phyloP scores from a whole-genome alignment of 1,140 invertebrate genomes.

The Orius insidiosus region DNA sequence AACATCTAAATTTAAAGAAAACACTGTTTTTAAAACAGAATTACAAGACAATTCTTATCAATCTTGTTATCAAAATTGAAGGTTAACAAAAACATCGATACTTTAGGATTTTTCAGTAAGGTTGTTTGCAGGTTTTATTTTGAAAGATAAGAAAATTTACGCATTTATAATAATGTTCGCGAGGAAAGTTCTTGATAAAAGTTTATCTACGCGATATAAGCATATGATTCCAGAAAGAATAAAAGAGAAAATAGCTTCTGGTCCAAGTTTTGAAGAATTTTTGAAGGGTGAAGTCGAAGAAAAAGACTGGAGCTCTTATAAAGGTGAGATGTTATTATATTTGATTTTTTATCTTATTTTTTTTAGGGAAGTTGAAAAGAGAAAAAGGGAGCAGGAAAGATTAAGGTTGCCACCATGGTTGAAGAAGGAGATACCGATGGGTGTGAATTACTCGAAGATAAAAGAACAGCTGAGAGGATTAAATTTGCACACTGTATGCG shows the following conservation, averaged over 20 bases:
- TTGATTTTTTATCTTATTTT: no score
- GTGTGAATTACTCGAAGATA: constrained; percentile 64
- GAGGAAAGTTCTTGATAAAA: background rate
- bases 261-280: constrained; percentile 46
- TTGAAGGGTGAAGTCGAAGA: constrained; percentile 12
- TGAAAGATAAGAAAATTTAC: no score
- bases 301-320: constrained; percentile 40
- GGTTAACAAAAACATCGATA: no score
- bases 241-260: constrained; percentile 36
- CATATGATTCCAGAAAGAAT: constrained; percentile 21
- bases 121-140: no score
- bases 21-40: background rate
- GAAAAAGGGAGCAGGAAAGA: constrained; percentile 65
- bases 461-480: constrained; percentile 75
- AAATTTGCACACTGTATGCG: constrained; percentile 93
- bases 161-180: no score
- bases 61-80: background rate
- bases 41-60: background rate
- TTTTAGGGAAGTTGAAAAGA: constrained; percentile 55
- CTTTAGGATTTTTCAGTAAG: no score
- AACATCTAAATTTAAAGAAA: background rate
- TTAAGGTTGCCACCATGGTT: constrained; percentile 90
- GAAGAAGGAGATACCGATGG: constrained; percentile 86
- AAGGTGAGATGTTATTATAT: no score
- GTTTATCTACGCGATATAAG: background rate